Conservation (phyloP, 2,113 vertebrate species). For the Bagarius yarrelli region DNA sequence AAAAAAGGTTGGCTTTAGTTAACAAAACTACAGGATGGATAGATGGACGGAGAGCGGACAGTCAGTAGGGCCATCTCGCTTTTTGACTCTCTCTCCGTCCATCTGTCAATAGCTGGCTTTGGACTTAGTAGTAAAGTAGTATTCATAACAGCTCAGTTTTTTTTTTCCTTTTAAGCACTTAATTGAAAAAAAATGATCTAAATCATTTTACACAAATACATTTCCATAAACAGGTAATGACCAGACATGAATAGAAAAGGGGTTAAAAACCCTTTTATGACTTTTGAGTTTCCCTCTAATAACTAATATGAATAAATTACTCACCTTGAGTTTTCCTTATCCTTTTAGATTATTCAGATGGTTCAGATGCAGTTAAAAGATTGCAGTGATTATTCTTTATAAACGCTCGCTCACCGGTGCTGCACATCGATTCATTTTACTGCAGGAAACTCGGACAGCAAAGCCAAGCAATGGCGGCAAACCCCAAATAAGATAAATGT, state of each 20-base stretch:
- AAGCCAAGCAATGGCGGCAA: not conserved
- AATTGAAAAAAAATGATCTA: not conserved
- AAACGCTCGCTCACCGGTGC: not conserved
- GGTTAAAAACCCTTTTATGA: not conserved
- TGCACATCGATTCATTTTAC: not conserved
- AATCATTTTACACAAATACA: not conserved
- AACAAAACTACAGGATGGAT: not conserved
- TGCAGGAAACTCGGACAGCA: not conserved
- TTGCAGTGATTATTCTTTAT: not conserved
- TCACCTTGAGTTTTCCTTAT: not conserved
- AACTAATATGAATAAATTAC: not conserved
- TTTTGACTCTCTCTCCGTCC: too few relatives aligned
- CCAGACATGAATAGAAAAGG: not conserved
- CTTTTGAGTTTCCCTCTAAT: not conserved
- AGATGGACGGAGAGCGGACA: too few relatives aligned
- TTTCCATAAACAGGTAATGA: not conserved
- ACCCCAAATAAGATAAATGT: not conserved
- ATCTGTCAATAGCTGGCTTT: too few relatives aligned
- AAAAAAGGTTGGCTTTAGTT: not conserved
- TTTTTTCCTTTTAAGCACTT: too few relatives aligned
- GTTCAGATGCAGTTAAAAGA: not conserved
- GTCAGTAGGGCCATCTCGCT: too few relatives aligned
- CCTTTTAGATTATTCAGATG: not conserved
- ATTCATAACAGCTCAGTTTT: too few relatives aligned
- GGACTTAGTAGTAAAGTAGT: too few relatives aligned